Evolutionary conservation across 2,888 invertebrate species (phyloP), one percentile per base, ranked within the genome.

Genomic region (Capitulum mitella): DNA sequence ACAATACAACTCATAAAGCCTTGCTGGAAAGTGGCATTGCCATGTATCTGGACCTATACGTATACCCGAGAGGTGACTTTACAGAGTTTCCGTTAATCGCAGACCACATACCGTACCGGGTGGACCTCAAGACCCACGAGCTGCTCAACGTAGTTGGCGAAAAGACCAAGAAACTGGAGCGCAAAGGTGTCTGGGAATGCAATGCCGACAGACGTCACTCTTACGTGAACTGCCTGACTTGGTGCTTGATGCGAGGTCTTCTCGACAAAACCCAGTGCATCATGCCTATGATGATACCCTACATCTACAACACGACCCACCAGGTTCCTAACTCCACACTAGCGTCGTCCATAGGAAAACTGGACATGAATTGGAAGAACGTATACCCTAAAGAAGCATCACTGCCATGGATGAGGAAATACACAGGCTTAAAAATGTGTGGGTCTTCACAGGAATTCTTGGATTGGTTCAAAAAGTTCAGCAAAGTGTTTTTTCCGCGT

Each of bases 61-160:
- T 70, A 2, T 70, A 70, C 37, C 70, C 70, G 22, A 32, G 70
- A 26, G 37, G 70, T 26, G 32, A 70, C 16, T 70, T 70, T 19
- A 70, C 70, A 37, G 70, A 70, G 37, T 70, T 70, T 37, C 70
- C 70, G 22, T 19, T 70, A 37, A 19, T 70, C 22, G 70, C 70
- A 2, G 70, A 70, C 70, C 70, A 70, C 70, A 22, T 70, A 0
- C 37, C 70, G 1, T 70, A 70, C 37, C 34, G 70, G 37, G 37
- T 70, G 19, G 70, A 70, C 22, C 34, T 70, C 19, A 14, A 37
- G 22, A 12, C 6, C 22, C 70, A 70, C 70, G 14, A 70, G 70
- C 70, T 70, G 22, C 70, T 70, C 22, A 32, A 37, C 37, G 70
- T 70, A 22, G 37, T 70, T 26, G 70, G 70, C 26, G 22, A 37